Base-by-base conservation (phyloP, 35 echinoderm and acorn worm genomes). In the Ophioderma brevispina region DNA sequence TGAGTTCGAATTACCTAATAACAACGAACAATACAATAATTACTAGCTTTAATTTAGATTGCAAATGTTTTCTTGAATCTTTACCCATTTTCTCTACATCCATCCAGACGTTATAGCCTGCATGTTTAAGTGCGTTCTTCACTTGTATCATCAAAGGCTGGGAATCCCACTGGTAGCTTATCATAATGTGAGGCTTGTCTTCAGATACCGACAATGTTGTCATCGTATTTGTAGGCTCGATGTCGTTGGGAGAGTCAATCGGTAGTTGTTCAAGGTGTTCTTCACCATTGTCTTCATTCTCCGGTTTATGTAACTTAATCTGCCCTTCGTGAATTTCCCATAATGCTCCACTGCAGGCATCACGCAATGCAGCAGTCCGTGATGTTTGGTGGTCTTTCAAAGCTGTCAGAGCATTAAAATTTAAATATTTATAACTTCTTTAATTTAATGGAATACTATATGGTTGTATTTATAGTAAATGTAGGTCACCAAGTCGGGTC, bases 101-200 rank as follows among this genome's bases (percentile, higher is more conserved):
- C 91, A 99, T 99, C 97, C 97, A 99, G 23, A 99, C 94, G 36
- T 90, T 95, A 76, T 91, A 99, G 2, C 94, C 94, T 38, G 94
- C 90, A 6, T 77, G 55, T 15, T 80, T 39, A 23, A 99, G 80
- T 8, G 76, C 41, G 64, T 99, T 91, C 34, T 90, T 95, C 33
- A 99, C 33, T 37, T 55, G 49, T 25, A 95, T 90, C 83, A 99
- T 93, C 25, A 91, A 77, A n/a, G 82, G 50, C 76, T 99, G 97
- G 11, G 90, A 84, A 80, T 95, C 97, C 97, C 97, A 99, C 31
- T 99, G 93, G 88, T 99, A 99, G 80, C 97, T 99, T 28, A 99
- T 94, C 97, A 99, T 99, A 35, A 99, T 89, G 78, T 99, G 97
- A 40, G 78, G 52, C 39, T 56, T 50, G 37, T 23, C 0, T 0